Conservation (phyloP, 2,797 vertebrate species). For the Sebastes dallii region DNA sequence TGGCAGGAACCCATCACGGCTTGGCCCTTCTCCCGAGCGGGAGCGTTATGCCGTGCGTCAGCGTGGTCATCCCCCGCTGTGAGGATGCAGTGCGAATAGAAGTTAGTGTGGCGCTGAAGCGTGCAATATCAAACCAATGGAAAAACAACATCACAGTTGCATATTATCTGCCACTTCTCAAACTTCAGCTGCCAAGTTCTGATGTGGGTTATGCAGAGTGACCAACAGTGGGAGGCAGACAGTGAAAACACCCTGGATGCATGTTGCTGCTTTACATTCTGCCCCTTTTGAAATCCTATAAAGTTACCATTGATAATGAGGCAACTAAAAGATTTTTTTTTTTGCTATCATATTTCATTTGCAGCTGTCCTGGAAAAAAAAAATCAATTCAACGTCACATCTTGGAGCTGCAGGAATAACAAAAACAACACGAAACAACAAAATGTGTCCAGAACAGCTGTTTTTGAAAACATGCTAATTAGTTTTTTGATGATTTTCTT, state of each 20-base stretch:
- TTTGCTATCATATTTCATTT: neutral
- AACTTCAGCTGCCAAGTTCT: constrained; percentile 20
- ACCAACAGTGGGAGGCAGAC: neutral
- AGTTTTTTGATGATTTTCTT: neutral
- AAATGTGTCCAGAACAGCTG: neutral
- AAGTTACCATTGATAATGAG: neutral
- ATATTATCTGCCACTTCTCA: constrained; percentile 18
- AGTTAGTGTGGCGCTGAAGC: constrained; percentile 11
- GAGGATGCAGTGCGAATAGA: constrained; percentile 28
- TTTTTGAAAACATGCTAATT: neutral
- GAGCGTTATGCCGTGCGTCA: constrained; percentile 20
- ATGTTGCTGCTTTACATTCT: neutral
- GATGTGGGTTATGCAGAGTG: constrained; percentile 5
- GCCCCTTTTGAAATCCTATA: neutral
- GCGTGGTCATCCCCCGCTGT: constrained; percentile 23
- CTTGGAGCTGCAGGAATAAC: neutral
- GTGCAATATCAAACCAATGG: constrained; percentile 11
- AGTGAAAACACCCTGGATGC: neutral
- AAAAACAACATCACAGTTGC: constrained; percentile 18
- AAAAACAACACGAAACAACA: neutral
- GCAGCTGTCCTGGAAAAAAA: neutral
- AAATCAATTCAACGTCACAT: neutral
- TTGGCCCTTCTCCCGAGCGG: constrained; percentile 23
- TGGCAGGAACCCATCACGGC: constrained; percentile 9
- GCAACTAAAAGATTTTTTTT: neutral